A percentile compares a stretch with the other conserved stretches of the same genome.
Evolutionary conservation across 2,113 vertebrate species (phyloP).

Genomic region (Malurus elegans): DNA sequence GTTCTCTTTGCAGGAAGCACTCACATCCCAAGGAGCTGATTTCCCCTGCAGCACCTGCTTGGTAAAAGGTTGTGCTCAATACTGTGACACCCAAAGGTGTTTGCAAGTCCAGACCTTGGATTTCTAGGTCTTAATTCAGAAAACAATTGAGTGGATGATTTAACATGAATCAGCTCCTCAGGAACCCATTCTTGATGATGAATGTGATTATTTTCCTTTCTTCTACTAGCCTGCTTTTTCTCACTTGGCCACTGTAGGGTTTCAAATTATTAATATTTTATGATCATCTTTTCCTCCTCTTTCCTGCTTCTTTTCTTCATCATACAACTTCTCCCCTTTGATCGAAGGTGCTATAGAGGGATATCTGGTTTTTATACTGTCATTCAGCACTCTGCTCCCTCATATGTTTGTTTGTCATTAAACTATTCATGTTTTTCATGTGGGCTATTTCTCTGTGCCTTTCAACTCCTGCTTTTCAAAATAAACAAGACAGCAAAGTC

Average conservation of each 20-base stretch:
- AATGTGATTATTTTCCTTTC: background rate
- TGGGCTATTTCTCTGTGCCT: background rate
- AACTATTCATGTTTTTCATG: background rate
- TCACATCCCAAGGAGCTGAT: background rate
- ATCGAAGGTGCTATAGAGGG: rapidly evolving
- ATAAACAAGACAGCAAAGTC: background rate
- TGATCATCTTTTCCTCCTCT: background rate
- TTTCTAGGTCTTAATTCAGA: background rate
- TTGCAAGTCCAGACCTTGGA: background rate
- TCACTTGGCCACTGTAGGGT: background rate
- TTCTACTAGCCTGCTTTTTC: background rate
- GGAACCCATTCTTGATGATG: background rate
- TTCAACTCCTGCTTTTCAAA: background rate
- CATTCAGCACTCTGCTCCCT: background rate
- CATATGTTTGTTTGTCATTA: background rate
- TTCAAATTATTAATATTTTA: background rate
- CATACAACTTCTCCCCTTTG: background rate
- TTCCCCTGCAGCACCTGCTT: background rate
- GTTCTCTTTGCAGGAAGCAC: background rate
- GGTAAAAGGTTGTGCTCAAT: background rate
- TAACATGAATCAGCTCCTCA: background rate
- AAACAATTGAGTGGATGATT: background rate
- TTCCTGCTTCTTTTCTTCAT: background rate
- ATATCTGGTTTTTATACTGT: background rate
- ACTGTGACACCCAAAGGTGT: background rate